Conservation (phyloP, 1,140 invertebrate genomes). For the Bombyx mori region ASM3026992v2 NC_085120.1:10192001-10192500, state of each 20-base stretch:
- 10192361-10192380: constrained; percentile 17
- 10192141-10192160: constrained; percentile 26
- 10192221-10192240: constrained; percentile 53
- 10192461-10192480: neutral
- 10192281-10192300: constrained; percentile 46
- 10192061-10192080: constrained; percentile 55
- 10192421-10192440: neutral
- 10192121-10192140: constrained; percentile 42
- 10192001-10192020: constrained; percentile 43
- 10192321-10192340: constrained; percentile 6
- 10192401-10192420: neutral
- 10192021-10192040: constrained; percentile 23
- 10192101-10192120: constrained; percentile 40
- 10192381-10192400: neutral
- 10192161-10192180: constrained; percentile 45
- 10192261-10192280: constrained; percentile 27
- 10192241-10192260: constrained; percentile 47
- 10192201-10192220: constrained; percentile 25
- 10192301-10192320: constrained; percentile 16
- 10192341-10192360: constrained; percentile 19
- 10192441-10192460: constrained; percentile 5
- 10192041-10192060: constrained; percentile 30
- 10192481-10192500: neutral
- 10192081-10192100: constrained; percentile 32
- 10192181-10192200: constrained; percentile 28